Conservation (phyloP, 2,113 vertebrate species). For the Sebastes schlegelii region DNA sequence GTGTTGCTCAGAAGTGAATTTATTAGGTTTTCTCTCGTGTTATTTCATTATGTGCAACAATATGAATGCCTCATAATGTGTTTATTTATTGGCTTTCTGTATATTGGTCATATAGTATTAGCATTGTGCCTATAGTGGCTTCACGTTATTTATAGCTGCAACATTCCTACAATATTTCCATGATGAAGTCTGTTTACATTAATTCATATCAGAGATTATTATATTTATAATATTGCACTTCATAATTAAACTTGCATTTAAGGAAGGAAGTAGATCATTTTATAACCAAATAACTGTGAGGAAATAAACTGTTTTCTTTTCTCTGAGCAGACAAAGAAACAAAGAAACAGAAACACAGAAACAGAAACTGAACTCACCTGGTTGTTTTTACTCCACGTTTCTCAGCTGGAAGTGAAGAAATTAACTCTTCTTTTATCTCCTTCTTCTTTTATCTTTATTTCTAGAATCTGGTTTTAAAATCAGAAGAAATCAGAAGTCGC, state of each 20-base stretch:
- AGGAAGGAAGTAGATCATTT: neutral
- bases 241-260: neutral
- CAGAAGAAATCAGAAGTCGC: neutral
- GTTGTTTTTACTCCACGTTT: neutral
- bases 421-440: no score
- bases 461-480: neutral
- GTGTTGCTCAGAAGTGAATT: neutral
- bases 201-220: neutral
- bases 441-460: neutral
- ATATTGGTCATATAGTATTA: neutral
- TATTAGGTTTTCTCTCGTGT: neutral
- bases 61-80: no score
- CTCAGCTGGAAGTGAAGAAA: neutral
- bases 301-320: neutral
- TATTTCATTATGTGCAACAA: neutral
- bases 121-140: neutral
- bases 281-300: neutral
- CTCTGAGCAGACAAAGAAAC: slow-evolving; percentile 42
- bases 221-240: neutral
- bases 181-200: neutral
- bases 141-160: neutral
- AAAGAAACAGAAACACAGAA: slow-evolving; percentile 46
- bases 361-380: slow-evolving; percentile 55
- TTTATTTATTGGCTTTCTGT: neutral
- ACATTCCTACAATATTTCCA: neutral